phyloP scores from a whole-genome alignment of 1,140 invertebrate genomes.

The Drosophila ironensis region DNA sequence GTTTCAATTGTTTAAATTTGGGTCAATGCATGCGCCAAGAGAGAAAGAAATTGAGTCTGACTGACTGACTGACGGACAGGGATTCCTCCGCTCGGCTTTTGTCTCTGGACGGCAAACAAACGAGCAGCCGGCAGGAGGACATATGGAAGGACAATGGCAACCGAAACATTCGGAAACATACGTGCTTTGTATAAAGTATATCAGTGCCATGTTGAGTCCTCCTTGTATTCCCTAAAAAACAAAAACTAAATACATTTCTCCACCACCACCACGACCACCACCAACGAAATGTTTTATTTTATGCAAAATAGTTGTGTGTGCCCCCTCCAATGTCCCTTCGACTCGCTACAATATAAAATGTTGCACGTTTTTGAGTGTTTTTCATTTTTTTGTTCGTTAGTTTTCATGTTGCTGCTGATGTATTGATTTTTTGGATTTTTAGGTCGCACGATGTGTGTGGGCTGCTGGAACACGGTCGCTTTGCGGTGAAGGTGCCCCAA shows the following conservation, averaged over 20 bases:
- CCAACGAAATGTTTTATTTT: constrained; percentile 64
- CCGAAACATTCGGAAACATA: constrained; percentile 25
- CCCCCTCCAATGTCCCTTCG: constrained; percentile 2
- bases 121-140: constrained; percentile 55
- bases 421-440: constrained; percentile 73
- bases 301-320: constrained; percentile 74
- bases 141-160: constrained; percentile 50
- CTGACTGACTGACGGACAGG: constrained; percentile 34
- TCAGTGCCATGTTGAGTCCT: constrained; percentile 34
- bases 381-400: constrained; percentile 5
- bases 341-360: constrained; percentile 49
- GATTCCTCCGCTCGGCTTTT: constrained; percentile 31
- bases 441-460: constrained; percentile 51
- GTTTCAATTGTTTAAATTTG: constrained; percentile 65
- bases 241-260: constrained; percentile 10
- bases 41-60: constrained; percentile 15
- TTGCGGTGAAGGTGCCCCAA: constrained; percentile 1
- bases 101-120: constrained; percentile 59
- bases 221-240: neutral
- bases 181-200: constrained; percentile 63
- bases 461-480: constrained; percentile 16
- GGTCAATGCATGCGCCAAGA: constrained; percentile 49
- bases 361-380: constrained; percentile 39
- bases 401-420: constrained; percentile 15
- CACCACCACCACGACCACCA: constrained; percentile 5